A percentile compares a stretch with the other conserved stretches of the same genome.
Evolutionary conservation across 2,888 invertebrate genomes (phyloP).

Genomic region (Ypsolopha sequella): DNA sequence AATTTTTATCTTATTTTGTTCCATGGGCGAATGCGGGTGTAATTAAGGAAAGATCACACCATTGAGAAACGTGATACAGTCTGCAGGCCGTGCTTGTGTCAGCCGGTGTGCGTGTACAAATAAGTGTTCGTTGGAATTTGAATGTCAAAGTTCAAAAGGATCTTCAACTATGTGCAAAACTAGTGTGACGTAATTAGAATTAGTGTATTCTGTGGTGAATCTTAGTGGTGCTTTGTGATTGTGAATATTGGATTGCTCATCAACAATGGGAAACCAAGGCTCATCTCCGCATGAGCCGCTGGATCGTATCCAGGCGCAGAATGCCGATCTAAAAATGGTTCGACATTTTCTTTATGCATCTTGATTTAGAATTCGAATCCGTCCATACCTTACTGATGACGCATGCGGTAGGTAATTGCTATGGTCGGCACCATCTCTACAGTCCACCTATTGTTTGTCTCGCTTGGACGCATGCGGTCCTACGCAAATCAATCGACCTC

Average conservation of each 20-base stretch:
- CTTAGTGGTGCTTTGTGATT: not conserved
- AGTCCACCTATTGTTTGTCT: not conserved
- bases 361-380: slow-evolving; percentile 8
- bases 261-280: slow-evolving; percentile 84
- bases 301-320: slow-evolving; percentile 74
- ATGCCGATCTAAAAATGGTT: slow-evolving; percentile 63
- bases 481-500: not conserved
- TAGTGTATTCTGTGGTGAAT: too few relatives aligned
- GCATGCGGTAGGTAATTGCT: not conserved
- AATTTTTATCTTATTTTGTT: slow-evolving; percentile 48
- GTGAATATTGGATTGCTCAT: not conserved
- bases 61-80: not conserved
- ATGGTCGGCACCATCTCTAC: not conserved
- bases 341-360: slow-evolving; percentile 10
- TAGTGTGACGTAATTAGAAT: too few relatives aligned
- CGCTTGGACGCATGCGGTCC: not conserved
- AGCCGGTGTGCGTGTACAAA: not conserved
- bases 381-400: not conserved
- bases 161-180: not conserved
- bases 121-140: not conserved
- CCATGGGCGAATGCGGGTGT: slow-evolving; percentile 5
- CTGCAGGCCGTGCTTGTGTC: too few relatives aligned
- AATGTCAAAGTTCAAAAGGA: slow-evolving; percentile 2
- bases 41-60: not conserved
- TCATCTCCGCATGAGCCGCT: slow-evolving; percentile 86